phyloP scores from a whole-genome alignment of 2,113 vertebrate genomes.

The Tachysurus fulvidraco region DNA sequence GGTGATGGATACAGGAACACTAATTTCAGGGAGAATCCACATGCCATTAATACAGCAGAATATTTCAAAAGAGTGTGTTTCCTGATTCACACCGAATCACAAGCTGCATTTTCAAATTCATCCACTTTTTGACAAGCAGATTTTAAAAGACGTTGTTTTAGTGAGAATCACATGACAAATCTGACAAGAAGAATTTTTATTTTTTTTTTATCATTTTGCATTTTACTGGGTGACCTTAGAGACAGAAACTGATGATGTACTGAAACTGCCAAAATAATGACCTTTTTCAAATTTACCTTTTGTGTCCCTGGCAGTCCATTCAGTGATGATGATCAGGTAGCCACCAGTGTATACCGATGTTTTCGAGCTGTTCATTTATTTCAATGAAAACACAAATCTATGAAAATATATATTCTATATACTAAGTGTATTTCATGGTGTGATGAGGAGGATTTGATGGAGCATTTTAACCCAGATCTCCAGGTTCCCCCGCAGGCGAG shows the following conservation, averaged over 20 bases:
- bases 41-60: background rate
- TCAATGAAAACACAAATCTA: background rate
- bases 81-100: background rate
- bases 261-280: background rate
- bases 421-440: background rate
- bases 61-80: background rate
- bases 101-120: background rate
- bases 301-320: background rate
- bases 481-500: background rate
- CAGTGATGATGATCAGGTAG: background rate
- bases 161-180: background rate
- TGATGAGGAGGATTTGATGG: slow-evolving; percentile 7
- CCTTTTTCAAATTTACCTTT: background rate
- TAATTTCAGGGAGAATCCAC: too few species aligned
- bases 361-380: slow-evolving; percentile 6
- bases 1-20: background rate
- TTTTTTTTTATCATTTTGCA: background rate
- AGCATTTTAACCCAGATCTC: slow-evolving; percentile 4
- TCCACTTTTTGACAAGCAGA: background rate
- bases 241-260: background rate
- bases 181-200: background rate
- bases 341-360: background rate
- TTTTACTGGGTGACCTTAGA: background rate
- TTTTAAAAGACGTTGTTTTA: background rate
- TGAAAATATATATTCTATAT: background rate